Conservation (phyloP, 2,888 invertebrate species). For the Acholoe squamosa region DNA sequence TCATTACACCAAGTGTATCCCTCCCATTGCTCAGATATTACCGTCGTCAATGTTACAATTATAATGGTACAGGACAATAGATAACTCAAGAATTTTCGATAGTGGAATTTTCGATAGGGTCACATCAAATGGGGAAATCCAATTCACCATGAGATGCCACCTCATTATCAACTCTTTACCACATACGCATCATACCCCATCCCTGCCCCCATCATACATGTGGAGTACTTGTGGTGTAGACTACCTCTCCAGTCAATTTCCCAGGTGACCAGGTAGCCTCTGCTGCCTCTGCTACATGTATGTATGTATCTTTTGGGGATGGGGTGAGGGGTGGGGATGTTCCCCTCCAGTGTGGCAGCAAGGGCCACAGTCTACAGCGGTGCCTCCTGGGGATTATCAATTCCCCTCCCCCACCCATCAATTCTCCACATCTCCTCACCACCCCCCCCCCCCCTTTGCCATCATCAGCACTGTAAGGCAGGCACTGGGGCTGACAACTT, state of each 20-base stretch:
- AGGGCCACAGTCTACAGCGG: neutral
- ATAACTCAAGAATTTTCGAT: too few species aligned
- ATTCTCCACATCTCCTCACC: neutral
- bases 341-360: neutral
- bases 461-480: neutral
- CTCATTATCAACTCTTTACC: too few species aligned
- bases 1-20: too few species aligned
- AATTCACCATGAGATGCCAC: too few species aligned
- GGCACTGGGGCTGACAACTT: neutral
- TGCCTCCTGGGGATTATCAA: neutral
- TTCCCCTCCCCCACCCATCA: neutral
- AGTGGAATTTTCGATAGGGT: too few species aligned
- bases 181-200: neutral
- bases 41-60: too few species aligned
- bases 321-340: neutral
- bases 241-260: constrained; percentile 24
- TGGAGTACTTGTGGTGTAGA: neutral
- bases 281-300: neutral
- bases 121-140: too few species aligned
- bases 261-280: neutral
- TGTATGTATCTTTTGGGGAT: neutral
- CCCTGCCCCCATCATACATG: neutral
- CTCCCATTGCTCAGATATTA: too few species aligned
- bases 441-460: neutral
- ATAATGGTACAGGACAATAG: too few species aligned